phyloP scores from a whole-genome alignment of 2,797 vertebrate species.

The Acipenser oxyrinchus region DNA sequence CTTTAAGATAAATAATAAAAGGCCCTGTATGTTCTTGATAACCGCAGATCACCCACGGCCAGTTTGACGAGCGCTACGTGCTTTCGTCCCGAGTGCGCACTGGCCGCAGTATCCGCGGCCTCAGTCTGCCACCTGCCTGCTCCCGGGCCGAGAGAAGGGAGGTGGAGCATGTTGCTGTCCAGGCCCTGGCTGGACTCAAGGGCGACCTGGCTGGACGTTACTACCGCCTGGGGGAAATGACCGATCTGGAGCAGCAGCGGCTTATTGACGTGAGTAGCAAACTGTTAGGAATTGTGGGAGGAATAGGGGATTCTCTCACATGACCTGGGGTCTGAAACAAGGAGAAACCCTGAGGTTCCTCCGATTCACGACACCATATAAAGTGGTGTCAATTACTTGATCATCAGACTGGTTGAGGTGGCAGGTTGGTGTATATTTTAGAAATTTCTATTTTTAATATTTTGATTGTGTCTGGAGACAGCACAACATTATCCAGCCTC shows the following conservation, averaged over 20 bases:
- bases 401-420: too few species aligned
- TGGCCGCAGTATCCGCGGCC: conserved; percentile 82
- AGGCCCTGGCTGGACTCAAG: conserved; percentile 72
- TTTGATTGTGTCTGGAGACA: too few species aligned
- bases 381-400: too few species aligned
- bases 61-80: conserved; percentile 79
- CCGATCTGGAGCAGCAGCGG: conserved; percentile 78
- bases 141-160: conserved; percentile 76
- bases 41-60: conserved; percentile 65
- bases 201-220: conserved; percentile 79
- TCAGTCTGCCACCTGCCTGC: conserved; percentile 83
- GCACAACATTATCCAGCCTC: too few species aligned
- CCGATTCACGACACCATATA: too few species aligned
- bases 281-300: neutral
- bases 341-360: too few species aligned
- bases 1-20: too few species aligned
- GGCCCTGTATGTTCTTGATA: neutral
- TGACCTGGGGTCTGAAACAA: neutral
- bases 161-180: conserved; percentile 77
- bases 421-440: too few species aligned
- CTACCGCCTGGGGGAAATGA: conserved; percentile 80
- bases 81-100: conserved; percentile 84
- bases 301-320: too few species aligned
- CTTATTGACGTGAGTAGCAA: conserved; percentile 78
- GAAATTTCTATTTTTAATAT: too few species aligned